phyloP scores from a whole-genome alignment of 2,888 invertebrate species.

The Euplexia lucipara region DNA sequence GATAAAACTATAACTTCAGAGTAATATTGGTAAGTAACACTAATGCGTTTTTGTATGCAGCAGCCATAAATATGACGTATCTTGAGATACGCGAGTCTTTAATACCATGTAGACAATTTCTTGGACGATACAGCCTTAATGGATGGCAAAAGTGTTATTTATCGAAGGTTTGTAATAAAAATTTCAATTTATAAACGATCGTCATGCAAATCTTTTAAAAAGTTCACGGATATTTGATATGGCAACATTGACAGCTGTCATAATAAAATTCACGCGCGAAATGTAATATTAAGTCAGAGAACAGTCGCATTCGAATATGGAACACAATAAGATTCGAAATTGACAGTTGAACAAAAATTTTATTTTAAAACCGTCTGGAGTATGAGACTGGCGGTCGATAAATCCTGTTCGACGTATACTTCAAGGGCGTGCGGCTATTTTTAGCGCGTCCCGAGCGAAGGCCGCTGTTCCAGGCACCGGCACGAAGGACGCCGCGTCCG shows the following conservation, averaged over 20 bases:
- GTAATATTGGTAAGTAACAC: constrained; percentile 79
- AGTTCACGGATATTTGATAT: constrained; percentile 53
- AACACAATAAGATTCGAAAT: constrained; percentile 58
- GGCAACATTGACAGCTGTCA: constrained; percentile 47
- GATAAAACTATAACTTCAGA: constrained; percentile 78
- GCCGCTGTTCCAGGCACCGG: constrained; percentile 74
- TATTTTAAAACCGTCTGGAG: constrained; percentile 63
- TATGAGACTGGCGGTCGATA: constrained; percentile 75
- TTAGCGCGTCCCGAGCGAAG: constrained; percentile 83
- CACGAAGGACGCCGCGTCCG: constrained; percentile 70
- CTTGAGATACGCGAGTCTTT: constrained; percentile 68
- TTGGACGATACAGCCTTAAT: constrained; percentile 58
- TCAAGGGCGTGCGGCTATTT: constrained; percentile 87
- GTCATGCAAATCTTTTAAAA: constrained; percentile 19
- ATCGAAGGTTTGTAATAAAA: constrained; percentile 43
- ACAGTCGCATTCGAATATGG: constrained; percentile 46
- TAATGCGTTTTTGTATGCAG: constrained; percentile 84
- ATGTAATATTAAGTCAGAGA: constrained; percentile 48
- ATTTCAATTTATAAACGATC: constrained; percentile 21
- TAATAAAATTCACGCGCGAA: constrained; percentile 51
- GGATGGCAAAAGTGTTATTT: constrained; percentile 43
- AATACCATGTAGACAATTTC: constrained; percentile 52
- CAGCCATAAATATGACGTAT: constrained; percentile 83
- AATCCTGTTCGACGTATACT: constrained; percentile 86
- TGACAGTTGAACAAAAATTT: constrained; percentile 57